Percentiles rank a stretch among this genome's conserved stretches.
Evolutionary conservation across 1,140 invertebrate genomes (phyloP).

Genomic region (Ptiloglossa arizonensis): DNA sequence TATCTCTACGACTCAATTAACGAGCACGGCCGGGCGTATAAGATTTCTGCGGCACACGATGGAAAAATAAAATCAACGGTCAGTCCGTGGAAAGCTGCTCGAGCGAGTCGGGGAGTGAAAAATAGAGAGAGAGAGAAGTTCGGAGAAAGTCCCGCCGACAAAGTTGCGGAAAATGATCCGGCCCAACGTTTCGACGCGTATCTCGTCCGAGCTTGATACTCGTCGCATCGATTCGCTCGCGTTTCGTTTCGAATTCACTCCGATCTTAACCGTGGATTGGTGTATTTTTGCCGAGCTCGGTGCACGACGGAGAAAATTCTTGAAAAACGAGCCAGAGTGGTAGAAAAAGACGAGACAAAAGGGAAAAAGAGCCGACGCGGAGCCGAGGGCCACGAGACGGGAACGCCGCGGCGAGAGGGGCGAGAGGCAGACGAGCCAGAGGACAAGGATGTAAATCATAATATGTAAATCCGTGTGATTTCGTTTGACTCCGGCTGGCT

Average conservation of each 20-base stretch:
- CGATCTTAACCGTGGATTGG: no score
- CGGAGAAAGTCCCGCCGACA: neutral
- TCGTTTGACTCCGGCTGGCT: slow-evolving; percentile 73
- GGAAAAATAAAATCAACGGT: neutral
- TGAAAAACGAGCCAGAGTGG: neutral
- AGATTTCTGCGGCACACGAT: slow-evolving; percentile 14
- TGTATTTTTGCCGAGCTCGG: no score
- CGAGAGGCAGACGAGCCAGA: slow-evolving; percentile 51
- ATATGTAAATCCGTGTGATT: slow-evolving; percentile 80
- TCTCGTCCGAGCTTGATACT: no score
- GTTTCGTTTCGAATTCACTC: no score
- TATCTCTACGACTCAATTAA: slow-evolving; percentile 43
- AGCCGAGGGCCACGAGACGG: neutral
- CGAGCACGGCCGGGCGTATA: neutral
- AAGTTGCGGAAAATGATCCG: slow-evolving; percentile 9
- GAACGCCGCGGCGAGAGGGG: slow-evolving; percentile 33
- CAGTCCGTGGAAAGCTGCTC: neutral
- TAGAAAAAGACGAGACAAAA: slow-evolving; percentile 22
- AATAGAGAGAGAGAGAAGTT: neutral
- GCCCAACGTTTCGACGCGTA: no score
- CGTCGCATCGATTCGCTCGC: no score
- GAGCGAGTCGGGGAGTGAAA: neutral
- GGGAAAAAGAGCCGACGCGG: neutral
- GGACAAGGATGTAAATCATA: slow-evolving; percentile 80
- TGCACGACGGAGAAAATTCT: neutral